These are phyloP conservation scores for Eurytoma californica DNA, from an alignment of 2,888 invertebrate species.

Conservation along the genomic window DNA sequence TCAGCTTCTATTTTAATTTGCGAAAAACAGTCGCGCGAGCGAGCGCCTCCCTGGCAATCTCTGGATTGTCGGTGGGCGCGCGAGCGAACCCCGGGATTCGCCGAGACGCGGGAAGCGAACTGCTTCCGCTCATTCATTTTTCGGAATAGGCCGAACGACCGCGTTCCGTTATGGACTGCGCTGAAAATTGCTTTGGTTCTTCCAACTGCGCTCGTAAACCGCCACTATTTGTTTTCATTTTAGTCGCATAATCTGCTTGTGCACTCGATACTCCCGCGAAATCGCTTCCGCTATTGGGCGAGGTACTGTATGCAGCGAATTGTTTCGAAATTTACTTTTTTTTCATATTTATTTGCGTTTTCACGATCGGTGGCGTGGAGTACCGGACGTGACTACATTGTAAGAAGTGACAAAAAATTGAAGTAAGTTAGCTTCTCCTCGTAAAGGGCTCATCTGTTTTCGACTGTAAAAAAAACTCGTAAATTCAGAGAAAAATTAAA, in stretches of 20 bases:
- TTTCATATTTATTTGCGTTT: neutral
- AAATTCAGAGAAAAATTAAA: neutral
- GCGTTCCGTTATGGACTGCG: conserved; percentile 25
- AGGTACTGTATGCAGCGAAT: neutral
- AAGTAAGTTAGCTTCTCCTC: conserved; percentile 3
- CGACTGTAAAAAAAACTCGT: neutral
- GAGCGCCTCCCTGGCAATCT: conserved; percentile 15
- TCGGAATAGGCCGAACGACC: conserved; percentile 38
- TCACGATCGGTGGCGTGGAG: too few relatives aligned
- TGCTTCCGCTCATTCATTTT: conserved; percentile 48
- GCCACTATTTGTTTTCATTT: conserved; percentile 42
- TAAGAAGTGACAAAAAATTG: too few relatives aligned
- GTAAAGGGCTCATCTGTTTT: conserved; percentile 16
- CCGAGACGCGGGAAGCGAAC: neutral
- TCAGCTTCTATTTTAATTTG: conserved; percentile 51
- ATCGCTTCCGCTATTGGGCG: conserved; percentile 23
- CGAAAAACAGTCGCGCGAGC: conserved; percentile 26
- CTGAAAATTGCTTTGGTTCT: conserved; percentile 46
- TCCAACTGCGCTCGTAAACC: conserved; percentile 11
- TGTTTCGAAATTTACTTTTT: neutral
- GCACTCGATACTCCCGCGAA: conserved; percentile 32
- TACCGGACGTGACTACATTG: too few relatives aligned
- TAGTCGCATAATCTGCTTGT: conserved; percentile 35
- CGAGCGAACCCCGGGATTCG: neutral
- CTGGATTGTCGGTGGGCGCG: conserved; percentile 5